Conservation (phyloP, 35 echinoderm and acorn worm species). For the Hemicentrotus pulcherrimus region DNA sequence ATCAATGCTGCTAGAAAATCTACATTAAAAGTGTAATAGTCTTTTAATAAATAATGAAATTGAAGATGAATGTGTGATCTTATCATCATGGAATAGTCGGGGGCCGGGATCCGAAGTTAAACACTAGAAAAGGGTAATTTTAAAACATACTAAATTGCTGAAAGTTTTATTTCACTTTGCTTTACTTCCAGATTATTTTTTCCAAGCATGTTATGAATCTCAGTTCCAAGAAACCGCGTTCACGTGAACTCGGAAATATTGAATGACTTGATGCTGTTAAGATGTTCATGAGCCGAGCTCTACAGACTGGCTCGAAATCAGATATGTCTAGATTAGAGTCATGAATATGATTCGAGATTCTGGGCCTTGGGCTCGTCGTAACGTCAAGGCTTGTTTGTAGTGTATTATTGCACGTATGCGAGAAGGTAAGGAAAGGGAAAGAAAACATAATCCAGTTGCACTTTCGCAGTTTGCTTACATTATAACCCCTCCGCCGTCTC, state of each 20-base stretch:
- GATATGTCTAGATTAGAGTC: not conserved
- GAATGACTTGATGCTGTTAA: not conserved
- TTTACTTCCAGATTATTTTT: too few species aligned
- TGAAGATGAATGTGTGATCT: too few species aligned
- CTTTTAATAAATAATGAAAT: too few species aligned
- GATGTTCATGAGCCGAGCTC: not conserved
- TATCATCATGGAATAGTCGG: too few species aligned
- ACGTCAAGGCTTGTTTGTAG: not conserved
- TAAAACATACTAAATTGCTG: too few species aligned
- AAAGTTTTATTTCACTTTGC: too few species aligned
- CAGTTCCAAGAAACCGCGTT: too few species aligned
- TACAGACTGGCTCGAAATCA: not conserved
- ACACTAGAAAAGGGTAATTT: too few species aligned
- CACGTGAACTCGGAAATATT: not conserved
- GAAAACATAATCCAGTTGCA: not conserved
- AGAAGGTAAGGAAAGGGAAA: not conserved
- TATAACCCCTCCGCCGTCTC: not conserved
- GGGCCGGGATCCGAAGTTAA: too few species aligned
- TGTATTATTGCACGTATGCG: not conserved
- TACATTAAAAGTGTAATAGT: too few species aligned
- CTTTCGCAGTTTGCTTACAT: slow-evolving; percentile 7
- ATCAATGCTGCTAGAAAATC: too few species aligned
- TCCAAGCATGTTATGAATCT: too few species aligned
- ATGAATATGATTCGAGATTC: not conserved
- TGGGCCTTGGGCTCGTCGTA: not conserved